Base-by-base conservation (phyloP, 2,888 invertebrate species). In the Lasioglossum calceatum region DNA sequence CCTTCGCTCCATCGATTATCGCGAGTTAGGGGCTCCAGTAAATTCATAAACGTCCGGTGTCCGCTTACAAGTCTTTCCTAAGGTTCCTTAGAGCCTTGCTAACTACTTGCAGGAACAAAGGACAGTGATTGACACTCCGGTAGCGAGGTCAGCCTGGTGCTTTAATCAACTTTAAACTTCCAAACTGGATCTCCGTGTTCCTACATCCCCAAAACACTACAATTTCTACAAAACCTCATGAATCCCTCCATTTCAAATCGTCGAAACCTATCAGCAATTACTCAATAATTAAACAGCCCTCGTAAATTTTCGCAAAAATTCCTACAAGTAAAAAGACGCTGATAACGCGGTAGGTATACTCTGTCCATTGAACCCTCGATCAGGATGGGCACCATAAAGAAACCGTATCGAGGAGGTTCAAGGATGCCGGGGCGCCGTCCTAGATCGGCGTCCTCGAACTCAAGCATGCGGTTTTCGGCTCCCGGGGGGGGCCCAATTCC, bases 391-490 rank as follows among this genome's bases (percentile, higher is more conserved):
- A 27, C 7, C 32, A 7, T 16, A 7, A 67, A 23, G 67, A 67
- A 67, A 67, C 36, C 23, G 19, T 23, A 23, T 36, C 36, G 32
- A 14, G 16, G 36, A 67, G 36, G 8, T 67, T 67, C 67, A 36
- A 32, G 36, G 67, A 67, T 36, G 36, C 36, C 32, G 19, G 7
- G 16, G 19, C 19, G 8, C 16, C 67, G 32, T 32, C 67, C 54
- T 54, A n/a, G 10, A 36, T 32, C 67, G 32, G 19, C 67, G 67
- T 67, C 36, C 67, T 67, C 67, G 67, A 67, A 67, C 67, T 10
- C 36, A 36, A 67, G 67, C 67, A 67, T 67, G 67, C 67, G 67
- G 67, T 67, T 67, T 67, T 36, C 19, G 67, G 23, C 67, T 19
- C 67, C 36, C 16, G 32, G 32, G 2, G 4, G 14, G 36, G 19